A percentile compares a stretch with the other conserved stretches of the same genome.
Conservation (phyloP, 2,797 vertebrate genomes). For the Gymnothorax reevesii region DNA sequence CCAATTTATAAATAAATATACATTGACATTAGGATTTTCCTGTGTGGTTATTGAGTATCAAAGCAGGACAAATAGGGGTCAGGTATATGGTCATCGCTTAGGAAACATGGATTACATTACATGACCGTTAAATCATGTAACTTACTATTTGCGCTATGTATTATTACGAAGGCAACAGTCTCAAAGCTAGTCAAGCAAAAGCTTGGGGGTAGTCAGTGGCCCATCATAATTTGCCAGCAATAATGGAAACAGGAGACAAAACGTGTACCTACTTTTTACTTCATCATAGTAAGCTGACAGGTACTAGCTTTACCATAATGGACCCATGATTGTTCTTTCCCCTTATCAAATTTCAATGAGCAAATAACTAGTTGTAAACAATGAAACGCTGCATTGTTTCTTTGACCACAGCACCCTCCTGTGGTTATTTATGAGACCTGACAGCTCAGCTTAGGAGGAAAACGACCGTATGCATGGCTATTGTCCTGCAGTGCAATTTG, state of each 20-base stretch:
- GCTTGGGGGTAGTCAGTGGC: slow-evolving; percentile 43
- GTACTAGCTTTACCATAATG: neutral
- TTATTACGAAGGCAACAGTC: neutral
- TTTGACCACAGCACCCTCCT: slow-evolving; percentile 15
- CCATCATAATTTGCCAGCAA: slow-evolving; percentile 14
- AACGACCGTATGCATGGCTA: neutral
- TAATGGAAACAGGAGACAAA: neutral
- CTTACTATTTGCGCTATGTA: neutral
- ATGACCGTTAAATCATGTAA: neutral
- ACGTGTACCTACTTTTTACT: neutral
- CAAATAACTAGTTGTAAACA: slow-evolving; percentile 12
- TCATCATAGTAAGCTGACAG: neutral
- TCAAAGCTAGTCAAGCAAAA: slow-evolving; percentile 23
- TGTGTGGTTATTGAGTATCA: neutral
- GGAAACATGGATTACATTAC: neutral
- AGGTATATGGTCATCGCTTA: neutral
- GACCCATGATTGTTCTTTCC: neutral
- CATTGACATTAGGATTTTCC: neutral
- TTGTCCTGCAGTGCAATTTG: neutral
- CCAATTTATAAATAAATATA: neutral
- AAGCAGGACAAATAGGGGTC: neutral
- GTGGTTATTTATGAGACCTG: neutral
- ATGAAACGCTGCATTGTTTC: neutral
- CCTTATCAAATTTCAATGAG: slow-evolving; percentile 22
- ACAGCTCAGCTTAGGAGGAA: neutral